These are phyloP conservation scores for Anniella stebbinsi DNA, from an alignment of 2,797 vertebrate genomes.

Conservation along the genomic window DNA sequence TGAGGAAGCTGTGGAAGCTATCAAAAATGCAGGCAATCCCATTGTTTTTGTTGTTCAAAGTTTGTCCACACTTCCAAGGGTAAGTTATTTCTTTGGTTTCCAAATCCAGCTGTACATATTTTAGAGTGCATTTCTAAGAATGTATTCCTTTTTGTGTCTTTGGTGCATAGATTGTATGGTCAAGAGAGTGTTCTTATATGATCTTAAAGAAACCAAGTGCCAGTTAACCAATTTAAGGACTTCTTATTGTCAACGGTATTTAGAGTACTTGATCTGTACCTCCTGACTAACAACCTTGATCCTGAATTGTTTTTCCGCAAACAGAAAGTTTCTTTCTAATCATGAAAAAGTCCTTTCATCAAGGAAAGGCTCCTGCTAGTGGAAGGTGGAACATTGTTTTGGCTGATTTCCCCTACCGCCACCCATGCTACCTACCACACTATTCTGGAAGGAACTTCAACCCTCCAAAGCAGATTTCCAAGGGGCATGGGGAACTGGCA, in stretches of 20 bases:
- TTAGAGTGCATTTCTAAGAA: constrained; percentile 5
- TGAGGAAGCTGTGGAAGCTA: constrained; percentile 90
- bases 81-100: constrained; percentile 71
- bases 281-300: background rate
- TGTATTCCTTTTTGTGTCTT: background rate
- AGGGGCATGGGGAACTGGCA: background rate
- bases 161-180: background rate
- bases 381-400: too few species aligned
- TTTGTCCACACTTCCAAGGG: constrained; percentile 87
- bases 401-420: too few species aligned
- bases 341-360: background rate
- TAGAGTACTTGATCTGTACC: background rate
- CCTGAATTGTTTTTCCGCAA: too few species aligned
- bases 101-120: constrained; percentile 19
- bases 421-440: too few species aligned
- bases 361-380: background rate
- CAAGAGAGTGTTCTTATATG: background rate
- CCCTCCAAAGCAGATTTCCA: background rate
- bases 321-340: background rate
- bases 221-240: background rate
- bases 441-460: background rate
- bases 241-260: background rate
- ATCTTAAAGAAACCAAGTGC: background rate
- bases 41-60: constrained; percentile 94
- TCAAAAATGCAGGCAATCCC: constrained; percentile 89